Evolutionary conservation across 2,797 vertebrate species (phyloP).

Genomic region (Acrossocheilus fasciatus): DNA sequence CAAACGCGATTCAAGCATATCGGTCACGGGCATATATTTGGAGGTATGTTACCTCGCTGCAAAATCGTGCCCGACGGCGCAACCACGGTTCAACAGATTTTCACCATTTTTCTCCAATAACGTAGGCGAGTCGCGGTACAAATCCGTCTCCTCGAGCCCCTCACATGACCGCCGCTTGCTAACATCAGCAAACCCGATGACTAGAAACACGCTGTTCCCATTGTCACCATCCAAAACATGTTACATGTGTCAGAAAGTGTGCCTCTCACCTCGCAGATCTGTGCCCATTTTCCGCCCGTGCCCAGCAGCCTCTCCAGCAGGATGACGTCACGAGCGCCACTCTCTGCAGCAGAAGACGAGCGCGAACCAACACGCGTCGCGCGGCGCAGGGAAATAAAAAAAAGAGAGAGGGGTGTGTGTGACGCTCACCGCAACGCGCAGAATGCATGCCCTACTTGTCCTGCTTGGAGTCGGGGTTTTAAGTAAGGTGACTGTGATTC

Average conservation of each 20-base stretch:
- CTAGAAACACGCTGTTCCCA: not conserved
- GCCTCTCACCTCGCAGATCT: constrained; percentile 79
- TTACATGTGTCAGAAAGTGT: constrained; percentile 60
- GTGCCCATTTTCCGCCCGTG: constrained; percentile 77
- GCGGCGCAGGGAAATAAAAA: constrained; percentile 57
- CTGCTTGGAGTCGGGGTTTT: constrained; percentile 13
- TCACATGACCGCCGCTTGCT: constrained; percentile 2
- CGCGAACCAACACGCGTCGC: constrained; percentile 67
- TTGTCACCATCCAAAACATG: constrained; percentile 48
- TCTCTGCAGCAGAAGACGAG: constrained; percentile 82
- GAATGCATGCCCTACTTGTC: constrained; percentile 31
- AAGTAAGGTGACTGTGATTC: not conserved
- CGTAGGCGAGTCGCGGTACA: constrained; percentile 38
- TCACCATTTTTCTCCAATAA: constrained; percentile 54
- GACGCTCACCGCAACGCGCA: constrained; percentile 14
- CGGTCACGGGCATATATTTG: not conserved
- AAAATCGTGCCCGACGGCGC: constrained; percentile 24
- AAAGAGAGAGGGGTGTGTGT: constrained; percentile 43
- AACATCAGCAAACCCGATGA: not conserved
- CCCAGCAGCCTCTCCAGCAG: constrained; percentile 77
- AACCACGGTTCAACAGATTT: constrained; percentile 51
- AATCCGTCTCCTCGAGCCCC: constrained; percentile 27
- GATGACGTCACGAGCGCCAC: constrained; percentile 82
- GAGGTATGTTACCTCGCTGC: constrained; percentile 25
- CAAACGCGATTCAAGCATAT: not conserved